Evolutionary conservation across 2,113 vertebrate genomes (phyloP).

Genomic region (Atlantisia rogersi): DNA sequence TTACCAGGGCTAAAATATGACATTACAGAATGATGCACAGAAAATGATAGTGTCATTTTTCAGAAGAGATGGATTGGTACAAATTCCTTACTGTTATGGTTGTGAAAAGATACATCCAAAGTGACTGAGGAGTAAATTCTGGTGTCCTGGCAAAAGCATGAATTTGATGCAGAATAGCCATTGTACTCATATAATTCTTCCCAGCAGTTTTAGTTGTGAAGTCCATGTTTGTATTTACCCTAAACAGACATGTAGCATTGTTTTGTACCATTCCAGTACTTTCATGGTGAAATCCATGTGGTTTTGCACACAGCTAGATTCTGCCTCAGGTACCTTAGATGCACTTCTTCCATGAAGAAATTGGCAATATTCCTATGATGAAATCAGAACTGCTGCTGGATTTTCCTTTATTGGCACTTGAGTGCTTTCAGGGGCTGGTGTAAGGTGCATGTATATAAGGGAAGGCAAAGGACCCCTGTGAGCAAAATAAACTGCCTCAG

Average conservation of each 20-base stretch:
- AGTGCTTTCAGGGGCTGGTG: background rate
- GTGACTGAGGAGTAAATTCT: background rate
- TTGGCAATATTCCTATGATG: background rate
- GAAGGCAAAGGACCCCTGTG: background rate
- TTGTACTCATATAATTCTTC: background rate
- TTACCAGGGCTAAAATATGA: background rate
- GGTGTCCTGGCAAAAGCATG: background rate
- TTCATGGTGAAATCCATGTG: background rate
- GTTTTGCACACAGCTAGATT: background rate
- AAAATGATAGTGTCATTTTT: background rate
- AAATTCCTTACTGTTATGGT: background rate
- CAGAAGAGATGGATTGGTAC: background rate
- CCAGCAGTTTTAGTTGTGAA: background rate
- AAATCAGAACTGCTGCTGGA: background rate
- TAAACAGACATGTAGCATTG: background rate
- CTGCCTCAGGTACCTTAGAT: background rate
- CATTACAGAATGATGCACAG: background rate
- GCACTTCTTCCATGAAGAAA: background rate
- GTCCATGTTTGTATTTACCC: background rate
- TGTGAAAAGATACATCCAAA: background rate
- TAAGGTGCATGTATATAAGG: rapidly evolving
- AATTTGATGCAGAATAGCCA: background rate
- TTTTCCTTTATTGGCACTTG: background rate
- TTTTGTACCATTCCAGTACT: background rate
- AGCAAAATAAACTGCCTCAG: background rate